These are phyloP conservation scores for Trichechus manatus DNA, from an alignment of 2,113 vertebrate genomes.

Conservation along the genomic window DNA sequence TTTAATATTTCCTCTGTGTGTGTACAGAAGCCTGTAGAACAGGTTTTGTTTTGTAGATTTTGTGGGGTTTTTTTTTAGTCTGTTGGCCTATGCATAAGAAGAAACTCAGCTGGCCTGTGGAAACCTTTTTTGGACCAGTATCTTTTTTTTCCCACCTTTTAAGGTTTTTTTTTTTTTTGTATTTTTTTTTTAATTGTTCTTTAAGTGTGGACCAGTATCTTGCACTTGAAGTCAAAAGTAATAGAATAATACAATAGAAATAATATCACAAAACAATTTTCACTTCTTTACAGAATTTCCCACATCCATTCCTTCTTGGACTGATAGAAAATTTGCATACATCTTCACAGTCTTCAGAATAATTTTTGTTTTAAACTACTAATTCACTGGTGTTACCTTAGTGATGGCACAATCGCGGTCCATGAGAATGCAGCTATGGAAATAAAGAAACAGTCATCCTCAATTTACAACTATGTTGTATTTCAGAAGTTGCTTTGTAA, in stretches of 20 bases:
- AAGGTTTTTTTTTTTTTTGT: no score
- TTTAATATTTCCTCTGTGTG: conserved; percentile 59
- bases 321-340: conserved; percentile 13
- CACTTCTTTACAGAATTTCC: conserved; percentile 45
- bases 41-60: conserved; percentile 70
- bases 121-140: conserved; percentile 51
- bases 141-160: neutral
- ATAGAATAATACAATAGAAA: neutral
- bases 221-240: conserved; percentile 61
- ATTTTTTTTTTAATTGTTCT: no score
- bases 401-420: conserved; percentile 15
- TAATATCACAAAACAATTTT: conserved; percentile 51
- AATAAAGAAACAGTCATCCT: conserved; percentile 28
- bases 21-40: conserved; percentile 76
- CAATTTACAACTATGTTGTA: conserved; percentile 41
- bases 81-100: conserved; percentile 61
- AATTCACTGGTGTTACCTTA: conserved; percentile 45
- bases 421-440: conserved; percentile 48
- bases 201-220: neutral
- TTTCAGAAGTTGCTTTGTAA: conserved; percentile 60
- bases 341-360: conserved; percentile 32
- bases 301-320: neutral
- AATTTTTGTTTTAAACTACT: conserved; percentile 61
- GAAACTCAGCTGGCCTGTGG: conserved; percentile 50
- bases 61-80: neutral